Percentiles rank a stretch among this genome's conserved stretches.
These are phyloP conservation scores for Dolichoris vasculosae DNA, from an alignment of 1,140 invertebrate species.

Conservation along the genomic window DNA sequence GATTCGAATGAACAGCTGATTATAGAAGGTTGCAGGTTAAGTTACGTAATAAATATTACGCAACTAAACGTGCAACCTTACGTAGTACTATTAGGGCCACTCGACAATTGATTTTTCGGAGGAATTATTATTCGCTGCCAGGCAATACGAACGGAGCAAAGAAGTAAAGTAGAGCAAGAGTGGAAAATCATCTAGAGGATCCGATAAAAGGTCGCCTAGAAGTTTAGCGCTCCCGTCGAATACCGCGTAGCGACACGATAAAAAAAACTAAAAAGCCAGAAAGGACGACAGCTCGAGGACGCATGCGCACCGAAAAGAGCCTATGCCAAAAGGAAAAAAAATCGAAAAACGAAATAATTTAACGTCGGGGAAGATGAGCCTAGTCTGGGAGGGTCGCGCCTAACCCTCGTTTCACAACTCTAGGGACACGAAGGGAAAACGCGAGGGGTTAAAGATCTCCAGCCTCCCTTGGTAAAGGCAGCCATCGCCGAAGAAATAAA, in stretches of 20 bases:
- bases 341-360: conserved; percentile 3
- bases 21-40: not conserved
- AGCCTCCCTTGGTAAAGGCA: too few relatives aligned
- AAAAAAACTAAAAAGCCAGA: not conserved
- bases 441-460: not conserved
- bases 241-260: not conserved
- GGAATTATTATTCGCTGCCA: not conserved
- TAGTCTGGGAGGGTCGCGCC: not conserved
- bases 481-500: conserved; percentile 47
- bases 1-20: conserved; percentile 19
- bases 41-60: conserved; percentile 18
- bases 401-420: not conserved
- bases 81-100: too few relatives aligned
- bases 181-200: not conserved
- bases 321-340: not conserved
- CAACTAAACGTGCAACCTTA: not conserved
- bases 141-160: not conserved
- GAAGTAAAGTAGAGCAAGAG: too few relatives aligned
- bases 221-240: not conserved
- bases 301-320: not conserved
- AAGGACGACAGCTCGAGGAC: not conserved
- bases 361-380: too few relatives aligned
- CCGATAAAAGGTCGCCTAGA: not conserved
- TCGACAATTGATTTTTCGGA: too few relatives aligned
- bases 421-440: not conserved